A percentile compares a stretch with the other conserved stretches of the same genome.
phyloP scores from a whole-genome alignment of 2,888 invertebrate genomes.

The Timandra comae region DNA sequence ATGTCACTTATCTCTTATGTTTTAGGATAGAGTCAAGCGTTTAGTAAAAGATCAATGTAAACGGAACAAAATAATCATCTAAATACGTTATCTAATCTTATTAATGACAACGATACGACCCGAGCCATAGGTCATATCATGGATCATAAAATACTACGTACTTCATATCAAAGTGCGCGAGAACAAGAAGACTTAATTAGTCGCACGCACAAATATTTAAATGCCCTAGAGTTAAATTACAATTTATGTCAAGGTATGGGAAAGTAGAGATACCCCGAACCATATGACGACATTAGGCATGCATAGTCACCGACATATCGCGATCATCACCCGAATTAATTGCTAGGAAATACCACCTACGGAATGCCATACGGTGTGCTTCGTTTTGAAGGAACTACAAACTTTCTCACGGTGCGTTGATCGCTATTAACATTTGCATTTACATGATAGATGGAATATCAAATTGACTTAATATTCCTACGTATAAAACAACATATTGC shows the following conservation, averaged over 20 bases:
- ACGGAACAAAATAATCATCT: no score
- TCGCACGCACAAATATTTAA: constrained; percentile 16
- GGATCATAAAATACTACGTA: no score
- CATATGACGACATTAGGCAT: constrained; percentile 65
- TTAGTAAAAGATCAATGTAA: constrained; percentile 1
- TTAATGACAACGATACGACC: no score
- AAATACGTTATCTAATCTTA: not conserved
- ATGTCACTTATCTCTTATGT: constrained; percentile 8
- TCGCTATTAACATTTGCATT: constrained; percentile 14
- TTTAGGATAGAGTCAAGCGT: no score
- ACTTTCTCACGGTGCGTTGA: constrained; percentile 55
- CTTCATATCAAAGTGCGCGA: constrained; percentile 2
- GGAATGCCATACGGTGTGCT: constrained; percentile 52
- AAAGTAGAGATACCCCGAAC: constrained; percentile 40
- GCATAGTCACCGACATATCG: constrained; percentile 55
- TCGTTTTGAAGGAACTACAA: constrained; percentile 35
- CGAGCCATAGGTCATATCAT: no score
- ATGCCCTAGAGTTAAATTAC: constrained; percentile 21
- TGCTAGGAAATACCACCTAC: constrained; percentile 53
- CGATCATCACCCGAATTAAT: constrained; percentile 67
- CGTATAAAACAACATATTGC: constrained; percentile 4
- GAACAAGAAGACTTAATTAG: constrained; percentile 13
- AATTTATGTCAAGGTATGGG: constrained; percentile 45
- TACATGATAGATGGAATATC: constrained; percentile 12
- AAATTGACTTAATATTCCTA: constrained; percentile 4